phyloP scores from a whole-genome alignment of 1,140 invertebrate genomes.

The Pachypeltis micranthus region DNA sequence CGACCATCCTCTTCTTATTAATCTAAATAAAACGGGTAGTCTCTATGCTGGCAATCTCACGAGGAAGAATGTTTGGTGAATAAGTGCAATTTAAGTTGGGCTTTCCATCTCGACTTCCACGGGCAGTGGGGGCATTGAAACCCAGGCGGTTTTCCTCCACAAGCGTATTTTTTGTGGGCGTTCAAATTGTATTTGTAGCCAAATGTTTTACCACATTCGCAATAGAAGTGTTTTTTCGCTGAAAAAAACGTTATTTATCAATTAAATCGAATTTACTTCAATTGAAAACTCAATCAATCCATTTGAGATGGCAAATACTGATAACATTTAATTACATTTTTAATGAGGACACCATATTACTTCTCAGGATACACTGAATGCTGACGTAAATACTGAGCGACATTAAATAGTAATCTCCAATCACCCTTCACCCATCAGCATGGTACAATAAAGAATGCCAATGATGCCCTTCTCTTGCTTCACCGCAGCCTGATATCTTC shows the following conservation, averaged over 20 bases:
- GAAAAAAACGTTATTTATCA: too few species aligned
- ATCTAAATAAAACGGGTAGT: neutral
- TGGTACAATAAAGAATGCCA: neutral
- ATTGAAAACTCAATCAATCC: neutral
- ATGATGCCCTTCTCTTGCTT: neutral
- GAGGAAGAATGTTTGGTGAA: neutral
- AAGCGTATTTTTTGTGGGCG: slow-evolving; percentile 17
- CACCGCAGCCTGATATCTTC: neutral
- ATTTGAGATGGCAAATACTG: neutral
- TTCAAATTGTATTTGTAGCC: slow-evolving; percentile 8
- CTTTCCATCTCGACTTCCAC: slow-evolving; percentile 10
- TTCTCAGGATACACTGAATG: too few species aligned
- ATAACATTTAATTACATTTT: too few species aligned
- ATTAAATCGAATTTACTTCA: too few species aligned
- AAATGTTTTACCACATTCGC: slow-evolving; percentile 18
- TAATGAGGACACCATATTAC: too few species aligned
- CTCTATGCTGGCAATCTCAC: neutral
- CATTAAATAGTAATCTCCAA: too few species aligned
- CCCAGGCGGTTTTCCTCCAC: slow-evolving; percentile 13
- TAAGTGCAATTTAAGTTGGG: slow-evolving; percentile 7
- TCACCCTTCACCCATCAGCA: neutral
- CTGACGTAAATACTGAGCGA: too few species aligned
- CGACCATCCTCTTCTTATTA: neutral
- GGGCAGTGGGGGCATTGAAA: slow-evolving; percentile 18
- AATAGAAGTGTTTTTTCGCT: slow-evolving; percentile 7